phyloP scores from a whole-genome alignment of 2,113 vertebrate species.

The Phylloscopus trochiloides region DNA sequence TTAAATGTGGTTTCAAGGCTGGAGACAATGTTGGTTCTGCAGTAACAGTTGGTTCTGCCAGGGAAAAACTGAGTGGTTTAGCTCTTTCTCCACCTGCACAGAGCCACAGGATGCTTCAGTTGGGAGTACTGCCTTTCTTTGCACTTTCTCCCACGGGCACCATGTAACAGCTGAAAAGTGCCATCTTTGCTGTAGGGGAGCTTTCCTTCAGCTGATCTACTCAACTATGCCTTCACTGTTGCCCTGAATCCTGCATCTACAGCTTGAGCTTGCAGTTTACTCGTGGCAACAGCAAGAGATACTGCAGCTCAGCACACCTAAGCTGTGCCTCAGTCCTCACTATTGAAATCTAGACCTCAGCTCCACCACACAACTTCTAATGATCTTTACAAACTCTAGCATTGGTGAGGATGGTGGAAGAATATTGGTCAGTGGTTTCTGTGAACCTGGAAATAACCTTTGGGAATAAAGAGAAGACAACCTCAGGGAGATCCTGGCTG shows the following conservation, averaged over 20 bases:
- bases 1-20: not conserved
- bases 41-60: not conserved
- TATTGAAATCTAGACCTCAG: not conserved
- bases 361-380: not conserved
- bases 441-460: not conserved
- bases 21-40: not conserved
- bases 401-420: not conserved
- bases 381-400: not conserved
- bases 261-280: not conserved
- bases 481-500: not conserved
- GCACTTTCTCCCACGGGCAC: not conserved
- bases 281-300: not conserved
- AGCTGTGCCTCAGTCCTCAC: accelerated
- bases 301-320: not conserved
- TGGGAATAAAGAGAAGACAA: not conserved
- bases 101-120: not conserved
- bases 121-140: not conserved
- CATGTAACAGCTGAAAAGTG: not conserved
- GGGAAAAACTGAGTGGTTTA: not conserved
- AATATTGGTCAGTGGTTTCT: not conserved
- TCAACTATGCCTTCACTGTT: not conserved
- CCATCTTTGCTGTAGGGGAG: not conserved
- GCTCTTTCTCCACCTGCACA: not conserved
- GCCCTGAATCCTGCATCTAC: not conserved
- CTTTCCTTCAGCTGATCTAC: not conserved